These are phyloP conservation scores for Rhingia rostrata DNA, from an alignment of 2,888 invertebrate genomes.

Conservation along the genomic window DNA sequence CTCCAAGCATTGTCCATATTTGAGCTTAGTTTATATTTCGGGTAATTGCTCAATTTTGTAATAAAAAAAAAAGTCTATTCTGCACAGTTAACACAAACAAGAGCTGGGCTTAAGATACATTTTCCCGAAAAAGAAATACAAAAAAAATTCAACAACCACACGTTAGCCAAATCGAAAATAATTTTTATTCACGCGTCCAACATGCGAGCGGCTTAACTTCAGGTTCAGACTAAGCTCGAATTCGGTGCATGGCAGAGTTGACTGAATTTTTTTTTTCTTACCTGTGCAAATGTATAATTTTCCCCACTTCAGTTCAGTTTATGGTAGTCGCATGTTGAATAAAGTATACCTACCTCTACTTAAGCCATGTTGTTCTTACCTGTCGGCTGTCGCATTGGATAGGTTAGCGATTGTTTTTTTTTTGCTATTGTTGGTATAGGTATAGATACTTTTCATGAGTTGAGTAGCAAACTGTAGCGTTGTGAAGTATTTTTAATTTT, in stretches of 20 bases:
- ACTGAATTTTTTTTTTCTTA: conserved; percentile 28
- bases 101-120: conserved; percentile 11
- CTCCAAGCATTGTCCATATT: conserved; percentile 82
- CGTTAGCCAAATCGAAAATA: conserved; percentile 16
- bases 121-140: not conserved
- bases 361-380: conserved; percentile 27
- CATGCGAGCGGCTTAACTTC: conserved; percentile 60
- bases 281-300: conserved; percentile 57
- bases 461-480: not conserved
- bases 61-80: not conserved
- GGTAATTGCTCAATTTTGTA: not conserved
- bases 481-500: not conserved
- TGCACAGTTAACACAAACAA: not conserved
- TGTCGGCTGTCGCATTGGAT: conserved; percentile 4
- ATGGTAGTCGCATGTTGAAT: not conserved
- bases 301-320: conserved; percentile 44
- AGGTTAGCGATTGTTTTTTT: conserved; percentile 8
- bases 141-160: conserved; percentile 9
- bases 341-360: conserved; percentile 16
- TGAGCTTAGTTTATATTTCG: not conserved
- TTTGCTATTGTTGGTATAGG: conserved; percentile 2
- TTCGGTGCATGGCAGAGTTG: conserved; percentile 37
- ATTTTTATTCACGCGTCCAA: conserved; percentile 39
- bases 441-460: conserved; percentile 18
- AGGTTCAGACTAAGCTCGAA: conserved; percentile 62